Evolutionary conservation across 1,140 invertebrate species (phyloP).

Genomic region (Lerema accius): DNA sequence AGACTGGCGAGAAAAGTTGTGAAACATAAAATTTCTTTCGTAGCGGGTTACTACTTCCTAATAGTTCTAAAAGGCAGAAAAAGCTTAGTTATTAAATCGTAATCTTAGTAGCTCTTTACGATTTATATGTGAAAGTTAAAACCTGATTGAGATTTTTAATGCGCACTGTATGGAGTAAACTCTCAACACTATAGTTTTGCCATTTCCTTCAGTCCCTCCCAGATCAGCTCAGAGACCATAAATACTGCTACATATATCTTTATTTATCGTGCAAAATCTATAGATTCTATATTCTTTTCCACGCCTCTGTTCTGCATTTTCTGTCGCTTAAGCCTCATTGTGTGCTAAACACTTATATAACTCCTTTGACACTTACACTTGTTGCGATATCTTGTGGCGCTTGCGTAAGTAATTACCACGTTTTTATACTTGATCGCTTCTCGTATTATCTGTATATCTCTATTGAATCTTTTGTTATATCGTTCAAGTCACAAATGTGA

Average conservation of each 20-base stretch:
- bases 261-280: background rate
- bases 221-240: too few species aligned
- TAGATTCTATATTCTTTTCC: background rate
- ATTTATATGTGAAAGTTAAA: too few species aligned
- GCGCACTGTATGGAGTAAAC: too few species aligned
- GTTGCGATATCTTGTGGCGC: background rate
- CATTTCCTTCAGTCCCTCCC: too few species aligned
- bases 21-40: background rate
- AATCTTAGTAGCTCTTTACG: too few species aligned
- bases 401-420: constrained; percentile 11
- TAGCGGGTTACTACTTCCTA: background rate
- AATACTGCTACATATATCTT: too few species aligned
- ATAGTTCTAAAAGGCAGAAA: too few species aligned
- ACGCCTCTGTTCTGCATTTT: background rate
- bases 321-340: constrained; percentile 4
- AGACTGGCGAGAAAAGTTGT: background rate
- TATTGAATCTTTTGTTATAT: constrained; percentile 1
- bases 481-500: too few species aligned
- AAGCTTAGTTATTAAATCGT: too few species aligned
- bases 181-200: too few species aligned
- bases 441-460: constrained; percentile 8
- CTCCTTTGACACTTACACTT: background rate
- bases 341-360: constrained; percentile 6
- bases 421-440: constrained; percentile 17
- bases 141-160: too few species aligned